Conservation (phyloP, 2,113 vertebrate genomes). For the Rattus rattus region DNA sequence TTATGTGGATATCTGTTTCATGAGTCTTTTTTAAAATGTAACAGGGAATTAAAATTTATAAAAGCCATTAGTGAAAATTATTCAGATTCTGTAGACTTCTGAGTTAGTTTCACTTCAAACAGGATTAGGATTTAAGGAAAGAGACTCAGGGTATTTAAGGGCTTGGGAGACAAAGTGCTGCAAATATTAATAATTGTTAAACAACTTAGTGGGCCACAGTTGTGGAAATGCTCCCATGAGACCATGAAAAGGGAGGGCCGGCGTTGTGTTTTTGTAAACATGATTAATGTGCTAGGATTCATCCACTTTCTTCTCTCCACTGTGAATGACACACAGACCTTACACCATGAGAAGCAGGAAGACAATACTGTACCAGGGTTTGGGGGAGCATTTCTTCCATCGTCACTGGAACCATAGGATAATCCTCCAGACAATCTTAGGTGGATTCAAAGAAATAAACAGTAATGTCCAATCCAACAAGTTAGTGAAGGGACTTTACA, state of each 20-base stretch:
- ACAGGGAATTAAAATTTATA: background rate
- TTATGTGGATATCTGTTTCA: background rate
- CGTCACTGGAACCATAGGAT: background rate
- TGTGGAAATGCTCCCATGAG: background rate
- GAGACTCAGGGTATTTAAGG: background rate
- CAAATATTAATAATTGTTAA: background rate
- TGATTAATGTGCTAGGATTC: background rate
- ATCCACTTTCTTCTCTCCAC: background rate
- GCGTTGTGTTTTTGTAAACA: background rate
- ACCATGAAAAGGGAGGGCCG: background rate
- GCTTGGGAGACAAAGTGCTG: background rate
- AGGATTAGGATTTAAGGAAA: background rate
- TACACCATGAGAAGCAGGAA: background rate
- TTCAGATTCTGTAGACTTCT: background rate
- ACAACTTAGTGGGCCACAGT: background rate
- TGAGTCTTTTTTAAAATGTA: background rate
- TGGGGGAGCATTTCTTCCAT: background rate
- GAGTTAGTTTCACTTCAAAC: background rate
- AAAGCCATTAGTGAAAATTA: background rate
- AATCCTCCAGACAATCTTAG: background rate
- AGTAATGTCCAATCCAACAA: background rate
- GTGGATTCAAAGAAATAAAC: background rate
- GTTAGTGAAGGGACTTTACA: background rate
- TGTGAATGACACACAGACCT: background rate
- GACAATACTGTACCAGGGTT: background rate